These are phyloP conservation scores for Oenanthe oenanthe DNA, from an alignment of 2,113 vertebrate genomes.

Conservation along the genomic window DNA sequence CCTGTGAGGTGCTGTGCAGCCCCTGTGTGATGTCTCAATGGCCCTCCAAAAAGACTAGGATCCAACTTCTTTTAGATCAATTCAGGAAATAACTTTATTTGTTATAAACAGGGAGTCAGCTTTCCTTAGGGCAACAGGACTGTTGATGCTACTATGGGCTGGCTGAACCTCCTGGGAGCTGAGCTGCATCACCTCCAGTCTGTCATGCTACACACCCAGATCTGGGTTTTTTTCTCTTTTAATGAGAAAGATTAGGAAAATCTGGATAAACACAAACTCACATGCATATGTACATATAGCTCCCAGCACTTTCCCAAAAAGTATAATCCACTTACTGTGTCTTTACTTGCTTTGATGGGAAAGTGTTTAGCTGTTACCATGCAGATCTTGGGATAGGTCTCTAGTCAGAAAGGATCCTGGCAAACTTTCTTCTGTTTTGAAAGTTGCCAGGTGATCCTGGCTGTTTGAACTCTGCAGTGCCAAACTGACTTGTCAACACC, in stretches of 20 bases:
- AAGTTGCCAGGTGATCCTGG: constrained; percentile 42
- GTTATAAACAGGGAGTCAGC: background rate
- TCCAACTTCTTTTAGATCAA: background rate
- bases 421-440: constrained; percentile 10
- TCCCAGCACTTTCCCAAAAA: background rate
- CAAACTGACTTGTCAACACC: constrained; percentile 46
- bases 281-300: background rate
- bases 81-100: background rate
- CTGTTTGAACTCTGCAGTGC: background rate
- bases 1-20: background rate
- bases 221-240: background rate
- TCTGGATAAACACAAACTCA: background rate
- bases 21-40: background rate
- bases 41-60: background rate
- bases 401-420: constrained; percentile 9
- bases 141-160: background rate
- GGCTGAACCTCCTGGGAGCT: background rate
- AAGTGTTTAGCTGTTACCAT: constrained; percentile 4
- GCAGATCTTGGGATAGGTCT: background rate
- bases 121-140: background rate
- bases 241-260: background rate
- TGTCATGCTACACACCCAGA: background rate
- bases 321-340: background rate
- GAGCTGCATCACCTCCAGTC: background rate
- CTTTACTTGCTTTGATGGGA: background rate